These are phyloP conservation scores for Cheilosia variabilis DNA, from an alignment of 2,888 invertebrate genomes.

Conservation along the genomic window DNA sequence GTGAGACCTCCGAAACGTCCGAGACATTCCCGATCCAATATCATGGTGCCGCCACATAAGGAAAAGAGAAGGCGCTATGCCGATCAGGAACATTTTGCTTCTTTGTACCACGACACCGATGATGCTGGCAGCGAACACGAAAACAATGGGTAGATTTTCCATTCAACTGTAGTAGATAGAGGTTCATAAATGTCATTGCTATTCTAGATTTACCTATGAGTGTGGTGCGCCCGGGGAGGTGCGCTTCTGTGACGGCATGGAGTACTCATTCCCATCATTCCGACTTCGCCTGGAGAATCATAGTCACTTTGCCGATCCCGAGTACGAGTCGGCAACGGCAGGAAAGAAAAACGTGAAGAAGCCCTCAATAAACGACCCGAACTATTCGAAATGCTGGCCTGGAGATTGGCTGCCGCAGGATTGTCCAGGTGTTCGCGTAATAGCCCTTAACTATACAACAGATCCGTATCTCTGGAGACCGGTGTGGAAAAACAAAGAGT, in stretches of 20 bases:
- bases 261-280: slow-evolving; percentile 82
- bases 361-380: slow-evolving; percentile 79
- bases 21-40: slow-evolving; percentile 80
- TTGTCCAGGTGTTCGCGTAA: slow-evolving; percentile 89
- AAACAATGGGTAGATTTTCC: slow-evolving; percentile 39
- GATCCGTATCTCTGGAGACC: slow-evolving; percentile 91
- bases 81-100: slow-evolving; percentile 64
- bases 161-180: neutral
- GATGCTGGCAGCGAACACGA: slow-evolving; percentile 68
- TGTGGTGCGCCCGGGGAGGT: slow-evolving; percentile 79
- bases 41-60: slow-evolving; percentile 80
- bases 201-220: slow-evolving; percentile 78
- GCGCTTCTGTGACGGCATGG: slow-evolving; percentile 81
- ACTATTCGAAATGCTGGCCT: slow-evolving; percentile 91
- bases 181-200: neutral
- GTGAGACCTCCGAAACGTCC: slow-evolving; percentile 82
- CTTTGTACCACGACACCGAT: slow-evolving; percentile 41
- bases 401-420: slow-evolving; percentile 93
- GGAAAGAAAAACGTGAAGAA: slow-evolving; percentile 40
- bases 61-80: slow-evolving; percentile 80
- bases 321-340: slow-evolving; percentile 77
- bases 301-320: slow-evolving; percentile 78
- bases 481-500: slow-evolving; percentile 88
- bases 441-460: slow-evolving; percentile 93
- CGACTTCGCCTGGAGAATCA: slow-evolving; percentile 81